Evolutionary conservation across 1,140 invertebrate species (phyloP), one percentile per base, ranked within the genome.

Genomic region (Caenorhabditis inopinata): DNA sequence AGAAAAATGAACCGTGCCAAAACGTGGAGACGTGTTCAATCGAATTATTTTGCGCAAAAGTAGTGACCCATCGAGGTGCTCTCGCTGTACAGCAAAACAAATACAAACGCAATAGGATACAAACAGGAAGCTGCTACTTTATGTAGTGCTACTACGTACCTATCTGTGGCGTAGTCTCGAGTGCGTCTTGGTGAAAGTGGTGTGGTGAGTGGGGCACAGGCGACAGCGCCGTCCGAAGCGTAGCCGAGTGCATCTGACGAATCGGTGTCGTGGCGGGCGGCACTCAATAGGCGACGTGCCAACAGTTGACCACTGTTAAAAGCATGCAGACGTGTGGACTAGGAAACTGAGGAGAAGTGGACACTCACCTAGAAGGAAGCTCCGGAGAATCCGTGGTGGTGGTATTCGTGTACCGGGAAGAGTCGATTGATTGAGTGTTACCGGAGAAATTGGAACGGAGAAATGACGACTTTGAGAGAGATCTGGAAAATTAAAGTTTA

Each of bases 131-230:
- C 35, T 58, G 14, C 51, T 58, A n/a, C n/a, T n/a, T n/a, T n/a
- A n/a, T n/a, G n/a, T n/a, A n/a, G n/a, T n/a, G n/a, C n/a, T n/a
- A n/a, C 38, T 42, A 42, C 5, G 29, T 68, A 68, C 58, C 58
- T 68, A 68, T 68, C 58, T 38, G 58, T 68, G 58, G 58, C 58
- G n/a, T 68, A 68, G 58, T 68, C 58, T 68, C 58, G 58, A 68
- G 58, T 68, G 58, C 58, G 58, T 68, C 58, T n/a, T 68, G 58
- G 58, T 42, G 58, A 68, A 25, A 68, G 58, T 38, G 58, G 58
- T 29, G 58, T 68, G 6, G 32, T 68, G 58, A 68, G 58, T 38
- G 58, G 58, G 23, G 58, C 58, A 68, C 58, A 68, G 32, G 38
- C 58, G 21, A 68, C 58, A 9, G 58, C 58, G 9, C 58, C 58